Conservation (phyloP, 2,888 invertebrate species). For the Temnothorax rugatulus region DNA sequence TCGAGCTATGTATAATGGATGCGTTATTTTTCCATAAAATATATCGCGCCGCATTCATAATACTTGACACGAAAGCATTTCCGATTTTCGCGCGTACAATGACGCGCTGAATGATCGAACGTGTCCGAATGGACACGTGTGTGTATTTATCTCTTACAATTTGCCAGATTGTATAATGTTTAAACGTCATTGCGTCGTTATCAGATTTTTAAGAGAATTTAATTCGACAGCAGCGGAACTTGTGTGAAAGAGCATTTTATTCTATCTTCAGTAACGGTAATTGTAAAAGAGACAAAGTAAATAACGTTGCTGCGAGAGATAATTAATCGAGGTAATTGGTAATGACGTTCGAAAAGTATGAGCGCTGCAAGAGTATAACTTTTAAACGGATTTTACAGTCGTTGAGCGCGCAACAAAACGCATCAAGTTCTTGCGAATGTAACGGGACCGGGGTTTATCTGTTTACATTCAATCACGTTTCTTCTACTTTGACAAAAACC, state of each 20-base stretch:
- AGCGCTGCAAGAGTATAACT: constrained; percentile 28
- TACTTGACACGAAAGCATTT: constrained; percentile 12
- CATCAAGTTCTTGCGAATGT: constrained; percentile 13
- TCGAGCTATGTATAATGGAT: constrained; percentile 1
- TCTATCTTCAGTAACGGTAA: neutral
- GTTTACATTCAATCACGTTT: neutral
- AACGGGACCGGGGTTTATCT: constrained; percentile 15
- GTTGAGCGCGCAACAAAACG: constrained; percentile 27
- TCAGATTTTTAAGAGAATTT: constrained; percentile 6
- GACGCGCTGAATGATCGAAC: constrained; percentile 3
- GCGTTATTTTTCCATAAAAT: constrained; percentile 27
- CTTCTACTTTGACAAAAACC: constrained; percentile 8
- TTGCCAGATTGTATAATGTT: neutral
- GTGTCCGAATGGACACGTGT: neutral
- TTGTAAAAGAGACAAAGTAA: constrained; percentile 19
- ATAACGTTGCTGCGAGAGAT: neutral
- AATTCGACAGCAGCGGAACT: neutral
- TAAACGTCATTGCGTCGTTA: neutral
- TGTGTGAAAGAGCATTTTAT: constrained; percentile 1
- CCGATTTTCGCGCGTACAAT: neutral
- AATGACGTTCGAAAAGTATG: constrained; percentile 22
- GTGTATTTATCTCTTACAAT: neutral
- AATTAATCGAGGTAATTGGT: constrained; percentile 22
- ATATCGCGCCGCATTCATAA: neutral
- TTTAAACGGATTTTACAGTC: constrained; percentile 31